Evolutionary conservation across 2,888 invertebrate species (phyloP).

Genomic region (Tenthredo mesomela): DNA sequence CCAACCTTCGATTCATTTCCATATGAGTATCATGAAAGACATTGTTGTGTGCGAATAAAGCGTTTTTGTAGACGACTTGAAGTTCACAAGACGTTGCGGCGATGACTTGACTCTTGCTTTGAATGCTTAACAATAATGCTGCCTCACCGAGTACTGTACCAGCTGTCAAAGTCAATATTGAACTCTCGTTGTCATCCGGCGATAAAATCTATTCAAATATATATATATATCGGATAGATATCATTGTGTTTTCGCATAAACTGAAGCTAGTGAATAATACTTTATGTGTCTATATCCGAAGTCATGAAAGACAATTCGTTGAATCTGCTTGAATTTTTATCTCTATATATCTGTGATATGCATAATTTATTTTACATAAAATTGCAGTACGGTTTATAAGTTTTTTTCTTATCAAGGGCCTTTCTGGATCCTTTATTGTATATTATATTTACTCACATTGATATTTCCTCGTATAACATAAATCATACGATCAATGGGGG

Average conservation of each 20-base stretch:
- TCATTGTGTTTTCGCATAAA: slow-evolving; percentile 24
- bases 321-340: slow-evolving; percentile 6
- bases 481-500: slow-evolving; percentile 59
- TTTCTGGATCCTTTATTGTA: background rate
- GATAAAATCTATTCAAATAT: slow-evolving; percentile 39
- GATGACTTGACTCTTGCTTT: slow-evolving; percentile 44
- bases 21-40: slow-evolving; percentile 36
- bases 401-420: background rate
- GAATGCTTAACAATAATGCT: slow-evolving; percentile 32
- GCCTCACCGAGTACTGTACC: slow-evolving; percentile 44
- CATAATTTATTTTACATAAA: background rate
- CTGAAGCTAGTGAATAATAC: background rate
- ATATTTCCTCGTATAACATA: slow-evolving; percentile 61
- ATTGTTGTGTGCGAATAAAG: slow-evolving; percentile 45
- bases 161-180: slow-evolving; percentile 43
- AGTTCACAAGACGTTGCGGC: slow-evolving; percentile 45
- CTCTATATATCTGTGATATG: background rate
- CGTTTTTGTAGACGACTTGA: slow-evolving; percentile 35
- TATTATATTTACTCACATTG: slow-evolving; percentile 27
- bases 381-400: background rate
- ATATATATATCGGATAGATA: background rate
- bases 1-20: slow-evolving; percentile 45
- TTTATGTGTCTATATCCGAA: background rate
- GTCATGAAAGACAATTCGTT: background rate
- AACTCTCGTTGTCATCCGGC: slow-evolving; percentile 47